Conservation (phyloP, 2,113 vertebrate species). For the Speoplatyrhinus poulsoni region DNA sequence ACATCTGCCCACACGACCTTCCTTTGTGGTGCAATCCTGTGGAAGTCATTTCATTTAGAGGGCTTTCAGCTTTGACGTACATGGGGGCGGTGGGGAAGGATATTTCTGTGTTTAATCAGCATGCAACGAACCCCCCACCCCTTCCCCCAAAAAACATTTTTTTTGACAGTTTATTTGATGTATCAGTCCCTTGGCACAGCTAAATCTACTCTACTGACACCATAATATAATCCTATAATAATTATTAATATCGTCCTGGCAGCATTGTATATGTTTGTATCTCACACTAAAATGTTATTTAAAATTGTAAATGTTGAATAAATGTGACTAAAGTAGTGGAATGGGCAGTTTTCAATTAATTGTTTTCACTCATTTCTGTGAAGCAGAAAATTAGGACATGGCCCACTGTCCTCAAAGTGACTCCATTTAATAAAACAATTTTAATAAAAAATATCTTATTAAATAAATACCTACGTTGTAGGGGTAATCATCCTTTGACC, state of each 20-base stretch:
- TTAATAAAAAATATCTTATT: not conserved
- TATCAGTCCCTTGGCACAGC: constrained; percentile 32
- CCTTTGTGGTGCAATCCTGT: constrained; percentile 75
- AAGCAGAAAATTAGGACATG: constrained; percentile 33
- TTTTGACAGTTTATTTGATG: constrained; percentile 58
- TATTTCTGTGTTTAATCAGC: constrained; percentile 64
- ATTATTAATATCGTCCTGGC: constrained; percentile 26
- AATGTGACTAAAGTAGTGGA: not conserved
- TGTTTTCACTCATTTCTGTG: not conserved
- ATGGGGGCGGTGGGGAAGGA: not conserved
- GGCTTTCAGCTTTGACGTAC: constrained; percentile 64
- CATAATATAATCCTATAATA: constrained; percentile 47
- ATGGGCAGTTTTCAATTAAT: not conserved
- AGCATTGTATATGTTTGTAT: constrained; percentile 7
- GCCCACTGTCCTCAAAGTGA: constrained; percentile 54
- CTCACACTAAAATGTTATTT: not conserved
- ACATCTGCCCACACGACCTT: constrained; percentile 71
- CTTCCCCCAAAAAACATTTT: constrained; percentile 58
- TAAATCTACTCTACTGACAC: constrained; percentile 15
- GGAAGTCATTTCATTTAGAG: constrained; percentile 77
- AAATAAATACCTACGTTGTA: no score
- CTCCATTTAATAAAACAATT: constrained; percentile 36
- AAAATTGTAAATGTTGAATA: not conserved
- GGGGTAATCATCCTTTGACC: not conserved
- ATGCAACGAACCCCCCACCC: constrained; percentile 55